Conservation (phyloP, 2,797 vertebrate species). For the Schizothorax lantsangensis region DNA sequence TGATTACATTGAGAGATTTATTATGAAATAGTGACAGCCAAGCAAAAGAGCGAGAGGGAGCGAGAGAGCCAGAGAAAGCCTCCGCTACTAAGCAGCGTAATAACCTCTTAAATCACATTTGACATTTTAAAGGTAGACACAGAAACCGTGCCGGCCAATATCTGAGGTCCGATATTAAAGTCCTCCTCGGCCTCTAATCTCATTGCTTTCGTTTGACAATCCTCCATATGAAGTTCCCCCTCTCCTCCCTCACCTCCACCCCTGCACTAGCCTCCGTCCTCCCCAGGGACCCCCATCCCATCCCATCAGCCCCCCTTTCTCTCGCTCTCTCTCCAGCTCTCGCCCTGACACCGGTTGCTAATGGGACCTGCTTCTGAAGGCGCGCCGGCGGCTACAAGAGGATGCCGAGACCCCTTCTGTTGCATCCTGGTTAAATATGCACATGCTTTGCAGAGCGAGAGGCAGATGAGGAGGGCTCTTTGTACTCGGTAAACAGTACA, state of each 20-base stretch:
- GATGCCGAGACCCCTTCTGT: conserved; percentile 77
- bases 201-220: conserved; percentile 87
- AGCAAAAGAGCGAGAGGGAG: conserved; percentile 39
- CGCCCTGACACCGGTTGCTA: conserved; percentile 91
- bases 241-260: conserved; percentile 69
- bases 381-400: conserved; percentile 73
- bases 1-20: conserved; percentile 63
- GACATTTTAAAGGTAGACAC: conserved; percentile 87
- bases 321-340: conserved; percentile 69
- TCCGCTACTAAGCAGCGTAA: conserved; percentile 77
- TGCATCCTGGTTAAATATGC: conserved; percentile 77
- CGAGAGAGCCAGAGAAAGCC: conserved; percentile 29
- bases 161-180: conserved; percentile 84
- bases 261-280: conserved; percentile 23
- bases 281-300: conserved; percentile 63
- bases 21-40: conserved; percentile 67
- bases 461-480: conserved; percentile 64
- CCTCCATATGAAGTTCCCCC: conserved; percentile 80
- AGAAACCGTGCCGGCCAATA: conserved; percentile 81
- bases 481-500: conserved; percentile 68
- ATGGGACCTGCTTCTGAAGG: conserved; percentile 80
- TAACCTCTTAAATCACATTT: conserved; percentile 92
- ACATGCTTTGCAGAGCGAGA: conserved; percentile 68
- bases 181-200: conserved; percentile 83
- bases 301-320: conserved; percentile 64